Conservation (phyloP, 2,797 vertebrate species). For the Anabacerthia variegaticeps region DNA sequence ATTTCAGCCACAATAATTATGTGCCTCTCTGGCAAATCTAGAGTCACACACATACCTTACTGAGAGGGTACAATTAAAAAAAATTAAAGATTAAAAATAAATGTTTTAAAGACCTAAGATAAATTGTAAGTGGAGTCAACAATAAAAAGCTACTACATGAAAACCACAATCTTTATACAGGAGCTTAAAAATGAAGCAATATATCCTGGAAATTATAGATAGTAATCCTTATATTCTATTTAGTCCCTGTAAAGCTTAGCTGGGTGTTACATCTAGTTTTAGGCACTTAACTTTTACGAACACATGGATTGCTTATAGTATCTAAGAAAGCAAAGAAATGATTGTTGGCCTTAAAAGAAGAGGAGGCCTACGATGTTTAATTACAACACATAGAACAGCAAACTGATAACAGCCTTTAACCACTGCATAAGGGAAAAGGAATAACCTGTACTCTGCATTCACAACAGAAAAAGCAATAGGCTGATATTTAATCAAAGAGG, state of each 20-base stretch:
- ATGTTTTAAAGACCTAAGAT: neutral
- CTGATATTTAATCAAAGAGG: neutral
- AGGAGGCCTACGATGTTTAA: neutral
- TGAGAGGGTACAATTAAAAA: neutral
- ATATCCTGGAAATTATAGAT: neutral
- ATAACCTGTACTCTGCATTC: neutral
- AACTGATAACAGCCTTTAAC: neutral
- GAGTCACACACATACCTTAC: neutral
- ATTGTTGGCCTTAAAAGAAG: neutral
- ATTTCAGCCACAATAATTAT: neutral
- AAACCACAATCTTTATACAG: neutral
- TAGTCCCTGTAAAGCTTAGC: neutral
- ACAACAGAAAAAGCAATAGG: neutral
- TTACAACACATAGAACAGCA: neutral
- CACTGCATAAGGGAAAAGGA: neutral
- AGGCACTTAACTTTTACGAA: neutral
- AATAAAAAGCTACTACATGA: neutral
- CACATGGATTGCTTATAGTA: neutral
- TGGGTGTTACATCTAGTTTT: neutral
- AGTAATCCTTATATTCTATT: neutral
- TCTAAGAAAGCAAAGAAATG: neutral
- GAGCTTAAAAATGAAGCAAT: neutral
- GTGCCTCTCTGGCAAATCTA: neutral
- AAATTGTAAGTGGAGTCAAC: neutral
- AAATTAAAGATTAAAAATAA: neutral